phyloP scores from a whole-genome alignment of 1,140 invertebrate genomes.

The Drosophila burlai region DNA sequence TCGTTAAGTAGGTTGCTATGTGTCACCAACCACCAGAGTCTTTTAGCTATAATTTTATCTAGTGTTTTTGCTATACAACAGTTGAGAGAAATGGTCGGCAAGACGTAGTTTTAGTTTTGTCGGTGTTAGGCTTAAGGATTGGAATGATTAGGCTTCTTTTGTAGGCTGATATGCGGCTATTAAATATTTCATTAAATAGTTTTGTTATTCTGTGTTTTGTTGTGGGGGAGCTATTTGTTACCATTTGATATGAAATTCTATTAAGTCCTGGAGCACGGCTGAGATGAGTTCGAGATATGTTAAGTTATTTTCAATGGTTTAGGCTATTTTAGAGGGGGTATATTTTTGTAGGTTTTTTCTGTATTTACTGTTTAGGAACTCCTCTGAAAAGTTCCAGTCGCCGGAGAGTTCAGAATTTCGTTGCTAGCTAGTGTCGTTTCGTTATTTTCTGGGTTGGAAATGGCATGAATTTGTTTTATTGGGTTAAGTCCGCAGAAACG shows the following conservation, averaged over 20 bases:
- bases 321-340: not conserved
- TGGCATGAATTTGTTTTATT: too few relatives aligned
- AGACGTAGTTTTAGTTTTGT: not conserved
- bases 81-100: conserved; percentile 5
- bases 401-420: too few relatives aligned
- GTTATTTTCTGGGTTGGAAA: too few relatives aligned
- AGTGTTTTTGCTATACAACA: conserved; percentile 6
- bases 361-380: too few relatives aligned
- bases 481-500: too few relatives aligned
- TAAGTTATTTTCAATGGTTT: conserved; percentile 1
- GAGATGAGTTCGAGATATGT: not conserved
- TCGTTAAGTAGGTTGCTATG: conserved; percentile 4
- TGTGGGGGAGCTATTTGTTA: not conserved
- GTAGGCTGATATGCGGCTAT: conserved; percentile 10
- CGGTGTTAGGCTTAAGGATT: not conserved
- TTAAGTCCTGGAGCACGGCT: conserved; percentile 1
- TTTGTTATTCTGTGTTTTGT: conserved; percentile 6
- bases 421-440: too few relatives aligned
- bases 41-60: conserved; percentile 7
- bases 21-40: conserved; percentile 7
- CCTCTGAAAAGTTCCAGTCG: too few relatives aligned
- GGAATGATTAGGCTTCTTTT: conserved; percentile 3
- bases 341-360: too few relatives aligned
- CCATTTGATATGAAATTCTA: conserved; percentile 13
- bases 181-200: conserved; percentile 8